These are phyloP conservation scores for Urosaurus nigricauda DNA, from an alignment of 2,797 vertebrate species.

Conservation along the genomic window DNA sequence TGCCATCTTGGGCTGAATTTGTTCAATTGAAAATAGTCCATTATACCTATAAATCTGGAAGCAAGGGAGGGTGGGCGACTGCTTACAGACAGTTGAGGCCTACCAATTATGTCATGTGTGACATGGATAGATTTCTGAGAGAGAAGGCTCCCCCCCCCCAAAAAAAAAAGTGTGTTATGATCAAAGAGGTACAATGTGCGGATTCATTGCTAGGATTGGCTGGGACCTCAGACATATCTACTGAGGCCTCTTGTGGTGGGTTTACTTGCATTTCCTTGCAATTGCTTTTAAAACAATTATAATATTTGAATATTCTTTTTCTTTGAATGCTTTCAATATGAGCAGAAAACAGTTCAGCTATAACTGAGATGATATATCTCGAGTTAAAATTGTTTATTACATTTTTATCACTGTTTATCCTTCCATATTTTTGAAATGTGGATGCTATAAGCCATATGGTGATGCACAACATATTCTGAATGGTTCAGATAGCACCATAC, in stretches of 20 bases:
- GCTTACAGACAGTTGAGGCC: slow-evolving; percentile 61
- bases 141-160: too few species aligned
- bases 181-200: background rate
- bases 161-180: too few species aligned
- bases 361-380: background rate
- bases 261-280: background rate
- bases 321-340: background rate
- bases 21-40: slow-evolving; percentile 71
- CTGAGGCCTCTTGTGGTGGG: background rate
- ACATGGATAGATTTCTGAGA: too few species aligned
- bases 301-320: background rate
- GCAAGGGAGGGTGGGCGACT: slow-evolving; percentile 67
- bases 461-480: background rate
- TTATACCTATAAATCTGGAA: slow-evolving; percentile 68
- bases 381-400: background rate
- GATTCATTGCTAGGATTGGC: background rate
- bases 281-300: background rate
- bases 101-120: slow-evolving; percentile 65
- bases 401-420: background rate
- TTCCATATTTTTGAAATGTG: background rate
- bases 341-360: background rate
- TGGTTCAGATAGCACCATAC: background rate
- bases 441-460: background rate
- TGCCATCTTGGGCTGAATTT: slow-evolving; percentile 71
- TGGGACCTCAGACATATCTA: background rate